Evolutionary conservation across 2,797 vertebrate genomes (phyloP).

Genomic region (Myotis myotis): DNA sequence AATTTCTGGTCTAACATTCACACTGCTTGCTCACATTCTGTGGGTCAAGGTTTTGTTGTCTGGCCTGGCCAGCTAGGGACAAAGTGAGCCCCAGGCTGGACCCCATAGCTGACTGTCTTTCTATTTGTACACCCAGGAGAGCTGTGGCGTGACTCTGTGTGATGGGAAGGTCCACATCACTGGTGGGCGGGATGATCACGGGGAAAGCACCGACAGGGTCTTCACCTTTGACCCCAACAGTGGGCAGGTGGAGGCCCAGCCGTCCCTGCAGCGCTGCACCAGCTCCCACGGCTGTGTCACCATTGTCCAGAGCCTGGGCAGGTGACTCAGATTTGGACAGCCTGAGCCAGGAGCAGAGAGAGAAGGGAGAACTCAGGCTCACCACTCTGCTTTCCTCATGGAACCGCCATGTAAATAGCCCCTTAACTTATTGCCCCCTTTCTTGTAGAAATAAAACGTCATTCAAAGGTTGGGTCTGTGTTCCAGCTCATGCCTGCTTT

Average conservation of each 20-base stretch:
- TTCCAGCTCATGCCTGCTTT: neutral
- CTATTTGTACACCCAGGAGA: constrained; percentile 82
- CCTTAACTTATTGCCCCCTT: constrained; percentile 14
- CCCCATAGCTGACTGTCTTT: neutral
- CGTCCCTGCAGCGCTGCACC: constrained; percentile 81
- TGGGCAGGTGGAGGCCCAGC: constrained; percentile 77
- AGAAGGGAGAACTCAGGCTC: neutral
- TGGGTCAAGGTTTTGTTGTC: neutral
- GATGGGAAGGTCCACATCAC: constrained; percentile 86
- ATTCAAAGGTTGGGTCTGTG: constrained; percentile 6
- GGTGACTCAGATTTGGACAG: constrained; percentile 55
- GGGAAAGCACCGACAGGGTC: constrained; percentile 80
- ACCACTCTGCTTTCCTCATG: neutral
- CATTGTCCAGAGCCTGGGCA: constrained; percentile 80
- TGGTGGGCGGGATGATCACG: constrained; percentile 84
- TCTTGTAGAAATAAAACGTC: constrained; percentile 60
- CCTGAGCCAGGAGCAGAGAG: neutral
- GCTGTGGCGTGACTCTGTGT: constrained; percentile 86
- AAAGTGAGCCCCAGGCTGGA: neutral
- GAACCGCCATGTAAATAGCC: neutral
- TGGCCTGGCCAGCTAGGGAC: neutral
- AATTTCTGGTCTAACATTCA: neutral
- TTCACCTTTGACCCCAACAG: constrained; percentile 83
- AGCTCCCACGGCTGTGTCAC: constrained; percentile 89
- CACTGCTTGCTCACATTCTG: neutral